These are phyloP conservation scores for Napeogenes inachia DNA, from an alignment of 2,888 invertebrate genomes.

Conservation along the genomic window DNA sequence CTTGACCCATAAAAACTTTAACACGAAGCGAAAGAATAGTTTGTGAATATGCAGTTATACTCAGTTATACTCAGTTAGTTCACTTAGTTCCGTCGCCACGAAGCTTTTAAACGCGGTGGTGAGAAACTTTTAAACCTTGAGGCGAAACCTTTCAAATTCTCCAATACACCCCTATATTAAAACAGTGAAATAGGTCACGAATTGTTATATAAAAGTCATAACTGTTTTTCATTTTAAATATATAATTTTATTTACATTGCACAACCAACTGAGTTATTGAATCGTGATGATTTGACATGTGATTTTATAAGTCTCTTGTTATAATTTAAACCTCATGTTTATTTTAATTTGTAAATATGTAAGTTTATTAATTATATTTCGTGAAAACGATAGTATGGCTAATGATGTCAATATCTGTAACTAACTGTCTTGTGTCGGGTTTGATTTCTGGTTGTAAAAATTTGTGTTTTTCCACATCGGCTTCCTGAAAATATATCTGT, in stretches of 20 bases:
- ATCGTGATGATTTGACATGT: conserved; percentile 24
- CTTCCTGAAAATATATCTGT: no score
- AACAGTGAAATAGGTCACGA: conserved; percentile 41
- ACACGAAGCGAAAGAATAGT: conserved; percentile 55
- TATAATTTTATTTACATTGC: conserved; percentile 21
- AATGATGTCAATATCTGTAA: no score
- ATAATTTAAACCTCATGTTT: conserved; percentile 12
- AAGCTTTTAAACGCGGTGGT: conserved; percentile 57
- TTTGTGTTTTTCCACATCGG: no score
- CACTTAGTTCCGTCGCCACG: conserved; percentile 61
- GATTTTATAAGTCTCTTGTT: conserved; percentile 10
- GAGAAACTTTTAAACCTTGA: conserved; percentile 63
- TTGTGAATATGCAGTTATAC: conserved; percentile 58
- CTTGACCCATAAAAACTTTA: conserved; percentile 71
- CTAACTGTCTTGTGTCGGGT: no score
- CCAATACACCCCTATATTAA: conserved; percentile 45
- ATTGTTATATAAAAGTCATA: conserved; percentile 42
- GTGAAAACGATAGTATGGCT: no score
- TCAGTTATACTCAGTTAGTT: conserved; percentile 67
- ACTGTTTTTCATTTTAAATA: conserved; percentile 23
- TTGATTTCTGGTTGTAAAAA: no score
- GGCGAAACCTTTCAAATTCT: conserved; percentile 59
- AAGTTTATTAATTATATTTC: conserved; percentile 5
- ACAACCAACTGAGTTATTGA: conserved; percentile 14
- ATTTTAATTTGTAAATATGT: conserved; percentile 13